Evolutionary conservation across 2,797 vertebrate species (phyloP).

Genomic region (Neosilurus mollespiculum): DNA sequence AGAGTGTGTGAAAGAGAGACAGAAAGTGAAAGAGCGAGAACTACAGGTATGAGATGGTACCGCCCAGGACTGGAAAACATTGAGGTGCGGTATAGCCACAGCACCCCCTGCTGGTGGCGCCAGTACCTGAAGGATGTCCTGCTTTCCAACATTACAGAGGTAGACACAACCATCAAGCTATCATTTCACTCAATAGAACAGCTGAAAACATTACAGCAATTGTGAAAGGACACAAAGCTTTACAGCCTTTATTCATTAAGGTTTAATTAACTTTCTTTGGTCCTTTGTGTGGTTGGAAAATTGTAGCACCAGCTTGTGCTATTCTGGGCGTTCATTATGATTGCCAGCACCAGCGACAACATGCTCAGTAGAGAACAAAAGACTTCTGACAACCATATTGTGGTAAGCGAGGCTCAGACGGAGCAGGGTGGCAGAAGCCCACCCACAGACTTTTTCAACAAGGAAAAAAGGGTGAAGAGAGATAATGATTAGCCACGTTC

Average conservation of each 20-base stretch:
- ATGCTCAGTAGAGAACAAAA: conserved; percentile 42
- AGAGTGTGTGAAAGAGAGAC: background rate
- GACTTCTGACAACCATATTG: conserved; percentile 50
- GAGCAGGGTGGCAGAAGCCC: conserved; percentile 43
- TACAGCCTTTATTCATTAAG: background rate
- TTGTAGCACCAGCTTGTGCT: conserved; percentile 26
- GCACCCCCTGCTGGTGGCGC: conserved; percentile 49
- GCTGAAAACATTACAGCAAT: conserved; percentile 15
- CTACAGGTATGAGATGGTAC: background rate
- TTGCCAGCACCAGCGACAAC: conserved; percentile 38
- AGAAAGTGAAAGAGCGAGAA: too few species aligned
- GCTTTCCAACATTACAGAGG: background rate
- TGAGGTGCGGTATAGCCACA: conserved; percentile 40
- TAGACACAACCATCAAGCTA: conserved; percentile 13
- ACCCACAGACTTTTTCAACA: conserved; percentile 49
- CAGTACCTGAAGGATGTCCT: background rate
- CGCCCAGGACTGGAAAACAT: background rate
- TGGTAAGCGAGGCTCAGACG: conserved; percentile 35
- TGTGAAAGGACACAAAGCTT: background rate
- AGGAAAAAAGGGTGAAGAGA: conserved; percentile 56
- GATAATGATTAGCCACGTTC: conserved; percentile 65
- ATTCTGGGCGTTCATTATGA: conserved; percentile 40
- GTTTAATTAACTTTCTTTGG: conserved; percentile 42
- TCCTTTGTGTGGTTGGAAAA: conserved; percentile 33
- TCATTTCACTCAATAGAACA: background rate